Base-by-base conservation (phyloP, 2,797 vertebrate genomes). In the Setipinna tenuifilis region DNA sequence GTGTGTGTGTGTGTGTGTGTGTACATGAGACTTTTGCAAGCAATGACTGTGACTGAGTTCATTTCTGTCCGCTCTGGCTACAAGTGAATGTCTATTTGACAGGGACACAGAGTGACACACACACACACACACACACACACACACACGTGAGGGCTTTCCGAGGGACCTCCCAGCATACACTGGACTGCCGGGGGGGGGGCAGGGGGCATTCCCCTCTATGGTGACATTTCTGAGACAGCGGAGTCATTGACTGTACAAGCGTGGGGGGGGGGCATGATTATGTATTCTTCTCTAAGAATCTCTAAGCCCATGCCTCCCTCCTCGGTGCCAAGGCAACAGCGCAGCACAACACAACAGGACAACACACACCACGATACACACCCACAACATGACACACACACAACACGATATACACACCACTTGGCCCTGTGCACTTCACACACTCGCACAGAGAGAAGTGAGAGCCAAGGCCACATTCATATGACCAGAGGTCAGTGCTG, bases 391-490 rank as follows among this genome's bases (percentile, higher is more conserved):
- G 4, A 48, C 46, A 54, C 50, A 54, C 50, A 54, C 50, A 54
- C 50, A 54, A 54, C 50, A 54, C 50, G n/a, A 54, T 7, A 54
- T 0, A 54, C 50, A 54, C 2, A 54, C 50, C 50, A 3, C 68
- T 41, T 31, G 6, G 31, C 28, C 68, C 68, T 1, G 17, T 35
- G 16, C 35, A 3, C 28, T 75, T 75, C 31, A 17, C 23, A 68
- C 62, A 25, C 85, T 58, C 83, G 84, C 84, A 46, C 85, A 81
- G 86, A 23, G 83, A 84, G 83, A 85, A 75, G 31, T 41, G 83
- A 9, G 1, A 10, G 82, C 82, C 31, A 62, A 84, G 81, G 85
- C 46, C 75, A 89, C 86, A 86, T 88, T 85, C 71, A 87, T 87
- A 85, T 87, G 44, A 84, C 83, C 86, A 83, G 75, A 75, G 81